Base-by-base conservation (phyloP, 2,797 vertebrate genomes). In the Gymnoscopelus braueri region DNA sequence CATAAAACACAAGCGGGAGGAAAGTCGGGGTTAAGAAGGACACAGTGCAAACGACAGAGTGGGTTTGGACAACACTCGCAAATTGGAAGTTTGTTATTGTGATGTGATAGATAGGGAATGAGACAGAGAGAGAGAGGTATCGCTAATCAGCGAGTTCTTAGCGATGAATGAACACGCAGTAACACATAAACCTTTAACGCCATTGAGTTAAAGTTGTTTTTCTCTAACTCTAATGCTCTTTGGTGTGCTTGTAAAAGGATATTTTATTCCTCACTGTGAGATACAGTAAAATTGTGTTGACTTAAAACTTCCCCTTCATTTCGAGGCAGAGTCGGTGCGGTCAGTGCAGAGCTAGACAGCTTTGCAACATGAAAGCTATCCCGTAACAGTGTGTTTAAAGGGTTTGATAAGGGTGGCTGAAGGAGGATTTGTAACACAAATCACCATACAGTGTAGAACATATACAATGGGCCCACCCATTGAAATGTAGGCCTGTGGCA, bases 1-100 rank as follows among this genome's bases (percentile, higher is more conserved):
- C 74, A 74, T 83, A 84, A 76, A 89, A 79, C 74, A 66, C 60
- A 65, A 69, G 72, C 68, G 52, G 44, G 65, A 71, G 78, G 52
- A 76, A 78, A 66, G 55, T 66, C 51, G 39, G 64, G 63, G 56
- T 74, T 19, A 60, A 75, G 61, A 77, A 50, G 57, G 72, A 78
- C 59, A 74, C 63, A 74, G 64, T 77, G 69, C 67, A 67, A 67
- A 65, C 77, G 75, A 66, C 71, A 66, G 13, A 51, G 71, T 61
- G 71, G 74, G 76, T 77, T 84, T 75, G 75, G 78, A 78, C 63
- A n/a, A 8, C 51, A 49, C 57, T 71, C 65, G 73, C 61, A 80
- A 73, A 74, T 69, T 71, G 53, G 63, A 65, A 75, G 9, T 82
- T 81, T 71, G 75, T 53, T 66, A 35, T 67, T 65, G 54, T 62